phyloP scores from a whole-genome alignment of 2,888 invertebrate genomes.

The Lithophane socia region DNA sequence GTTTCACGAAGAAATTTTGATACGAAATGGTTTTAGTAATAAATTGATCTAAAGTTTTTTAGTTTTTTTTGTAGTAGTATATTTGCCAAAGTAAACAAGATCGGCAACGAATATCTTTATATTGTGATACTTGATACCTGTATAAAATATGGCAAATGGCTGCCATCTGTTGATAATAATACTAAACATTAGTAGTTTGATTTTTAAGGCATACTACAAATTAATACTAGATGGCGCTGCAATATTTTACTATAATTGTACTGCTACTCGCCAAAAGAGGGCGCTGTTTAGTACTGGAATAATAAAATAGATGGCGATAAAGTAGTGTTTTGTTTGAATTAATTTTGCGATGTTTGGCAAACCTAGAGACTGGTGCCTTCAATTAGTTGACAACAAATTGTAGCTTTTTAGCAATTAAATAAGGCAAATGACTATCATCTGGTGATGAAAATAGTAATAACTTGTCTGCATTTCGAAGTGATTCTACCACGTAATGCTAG shows the following conservation, averaged over 20 bases:
- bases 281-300: neutral
- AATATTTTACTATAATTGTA: neutral
- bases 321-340: neutral
- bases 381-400: neutral
- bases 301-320: neutral
- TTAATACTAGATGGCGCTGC: slow-evolving; percentile 11
- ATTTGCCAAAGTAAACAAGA: neutral
- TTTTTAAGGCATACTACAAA: neutral
- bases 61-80: neutral
- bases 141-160: neutral
- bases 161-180: slow-evolving; percentile 16
- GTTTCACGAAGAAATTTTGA: slow-evolving; percentile 33
- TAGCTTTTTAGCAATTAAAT: neutral
- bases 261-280: slow-evolving; percentile 16
- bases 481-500: slow-evolving; percentile 1
- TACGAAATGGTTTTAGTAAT: neutral
- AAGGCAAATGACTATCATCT: slow-evolving; percentile 21
- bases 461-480: neutral
- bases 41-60: neutral
- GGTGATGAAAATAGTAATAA: neutral
- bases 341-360: no score
- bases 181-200: neutral
- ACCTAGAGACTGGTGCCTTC: neutral
- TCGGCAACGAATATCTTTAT: no score
- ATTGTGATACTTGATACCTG: no score